These are phyloP conservation scores for Sylvilagus floridanus DNA, from an alignment of 2,797 vertebrate genomes.

Conservation along the genomic window DNA sequence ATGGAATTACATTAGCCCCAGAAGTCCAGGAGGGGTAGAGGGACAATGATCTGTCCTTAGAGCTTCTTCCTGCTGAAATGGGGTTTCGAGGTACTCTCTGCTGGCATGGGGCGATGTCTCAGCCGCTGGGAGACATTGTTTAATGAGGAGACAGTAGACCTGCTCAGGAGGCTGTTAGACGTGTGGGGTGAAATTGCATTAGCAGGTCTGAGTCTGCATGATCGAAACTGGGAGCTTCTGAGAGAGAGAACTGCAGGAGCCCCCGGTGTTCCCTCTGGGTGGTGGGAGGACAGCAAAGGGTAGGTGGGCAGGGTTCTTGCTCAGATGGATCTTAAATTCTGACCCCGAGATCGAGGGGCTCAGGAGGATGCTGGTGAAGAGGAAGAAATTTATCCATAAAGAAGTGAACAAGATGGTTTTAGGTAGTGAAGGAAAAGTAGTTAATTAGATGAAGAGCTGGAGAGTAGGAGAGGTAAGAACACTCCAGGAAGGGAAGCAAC, in stretches of 20 bases:
- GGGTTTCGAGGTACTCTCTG: too few relatives aligned
- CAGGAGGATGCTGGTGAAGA: not conserved
- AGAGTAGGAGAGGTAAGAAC: not conserved
- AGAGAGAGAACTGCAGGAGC: not conserved
- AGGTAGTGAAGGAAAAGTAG: not conserved
- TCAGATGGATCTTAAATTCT: not conserved
- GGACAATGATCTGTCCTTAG: too few relatives aligned
- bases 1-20: too few relatives aligned
- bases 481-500: not conserved
- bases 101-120: too few relatives aligned
- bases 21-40: too few relatives aligned
- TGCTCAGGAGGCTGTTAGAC: not conserved
- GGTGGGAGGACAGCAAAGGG: not conserved
- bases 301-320: not conserved
- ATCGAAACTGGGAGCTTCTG: not conserved
- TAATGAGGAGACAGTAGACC: not conserved
- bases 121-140: not conserved
- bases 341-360: not conserved
- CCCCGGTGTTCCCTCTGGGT: not conserved
- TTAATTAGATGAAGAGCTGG: conserved; percentile 35
- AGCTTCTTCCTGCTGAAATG: too few relatives aligned
- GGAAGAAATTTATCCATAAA: not conserved
- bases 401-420: not conserved
- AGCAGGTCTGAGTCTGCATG: not conserved
- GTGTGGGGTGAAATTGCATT: not conserved